Percentiles rank a stretch among this genome's conserved stretches.
phyloP scores from a whole-genome alignment of 1,140 invertebrate species.

The Drosophila arawakana region DNA sequence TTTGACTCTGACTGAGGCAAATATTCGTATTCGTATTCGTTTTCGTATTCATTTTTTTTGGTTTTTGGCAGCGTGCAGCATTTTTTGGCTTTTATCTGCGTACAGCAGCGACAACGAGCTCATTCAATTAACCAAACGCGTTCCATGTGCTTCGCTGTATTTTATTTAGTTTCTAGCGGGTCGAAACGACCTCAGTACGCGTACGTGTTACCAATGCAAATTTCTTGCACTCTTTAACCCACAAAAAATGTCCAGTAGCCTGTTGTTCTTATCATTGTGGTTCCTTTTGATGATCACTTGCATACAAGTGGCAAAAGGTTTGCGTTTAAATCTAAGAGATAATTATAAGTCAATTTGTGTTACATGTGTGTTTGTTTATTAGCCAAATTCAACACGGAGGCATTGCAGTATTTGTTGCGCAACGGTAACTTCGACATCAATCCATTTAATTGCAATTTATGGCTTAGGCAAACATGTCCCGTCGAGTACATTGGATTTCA shows the following conservation, averaged over 20 bases:
- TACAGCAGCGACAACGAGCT: slow-evolving; percentile 49
- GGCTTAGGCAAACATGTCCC: slow-evolving; percentile 62
- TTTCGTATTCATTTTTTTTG: background rate
- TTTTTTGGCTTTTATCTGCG: slow-evolving; percentile 44
- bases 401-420: slow-evolving; percentile 65
- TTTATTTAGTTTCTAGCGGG: background rate
- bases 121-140: slow-evolving; percentile 62
- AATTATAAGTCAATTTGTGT: slow-evolving; percentile 26
- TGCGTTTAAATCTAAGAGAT: slow-evolving; percentile 18
- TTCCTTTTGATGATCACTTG: slow-evolving; percentile 61
- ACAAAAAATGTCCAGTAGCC: slow-evolving; percentile 30
- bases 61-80: slow-evolving; percentile 17
- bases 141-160: slow-evolving; percentile 47
- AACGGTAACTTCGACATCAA: slow-evolving; percentile 76
- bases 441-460: slow-evolving; percentile 71
- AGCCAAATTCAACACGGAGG: slow-evolving; percentile 55
- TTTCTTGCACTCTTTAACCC: slow-evolving; percentile 7
- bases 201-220: slow-evolving; percentile 43
- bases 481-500: slow-evolving; percentile 60
- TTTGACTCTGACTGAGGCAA: slow-evolving; percentile 4
- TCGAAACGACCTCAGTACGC: slow-evolving; percentile 15
- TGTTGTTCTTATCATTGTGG: slow-evolving; percentile 22
- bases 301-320: slow-evolving; percentile 51
- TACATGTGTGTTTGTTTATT: slow-evolving; percentile 20
- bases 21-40: too few relatives aligned